Base-by-base conservation (phyloP, 1,140 invertebrate species). In the Drosophila seguyi region DNA sequence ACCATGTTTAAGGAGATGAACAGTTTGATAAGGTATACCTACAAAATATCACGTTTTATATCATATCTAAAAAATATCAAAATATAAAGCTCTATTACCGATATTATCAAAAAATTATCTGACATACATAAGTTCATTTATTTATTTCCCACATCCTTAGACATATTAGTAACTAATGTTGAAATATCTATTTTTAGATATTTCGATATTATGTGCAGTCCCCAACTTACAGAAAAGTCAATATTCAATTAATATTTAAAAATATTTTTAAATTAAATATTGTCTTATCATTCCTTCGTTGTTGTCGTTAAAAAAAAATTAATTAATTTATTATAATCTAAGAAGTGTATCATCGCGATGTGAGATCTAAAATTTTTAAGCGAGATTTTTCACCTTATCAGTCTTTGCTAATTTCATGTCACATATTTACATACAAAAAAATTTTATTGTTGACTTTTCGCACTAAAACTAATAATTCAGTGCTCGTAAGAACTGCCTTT, bases 321-420 rank as follows among this genome's bases (percentile, higher is more conserved):
- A 11, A 4, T 14, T 6, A 22, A 14, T 22, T 22, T 1, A 16
- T 25, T 14, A 22, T 22, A 10, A 58, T 20, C 20, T 29, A 11
- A n/a, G 3, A 27, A 27, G 25, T 11, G 47, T 48, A 29, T 48
- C 25, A 48, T 31, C 5, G n/a, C 10, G 20, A 16, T n/a, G 14
- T n/a, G 6, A 6, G 27, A 11, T 16, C 2, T 7, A 6, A 31
- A 11, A 22, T 11, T 16, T 59, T 18, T 18, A 7, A 31, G 0
- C 5, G 3, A 3, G 14, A 38, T 61, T 31, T 50, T 56, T 1
- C 13, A n/a, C 13, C n/a, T n/a, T 62, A 62, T 62, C 20, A n/a
- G 6, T 16, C 2, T 10, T 3, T 29, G n/a, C n/a, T 62, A 39
- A 62, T 57, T 38, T 27, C 2, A 29, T 11, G 48, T 61, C n/a